Base-by-base conservation (phyloP, 2,113 vertebrate genomes). In the Periophthalmus modestus region DNA sequence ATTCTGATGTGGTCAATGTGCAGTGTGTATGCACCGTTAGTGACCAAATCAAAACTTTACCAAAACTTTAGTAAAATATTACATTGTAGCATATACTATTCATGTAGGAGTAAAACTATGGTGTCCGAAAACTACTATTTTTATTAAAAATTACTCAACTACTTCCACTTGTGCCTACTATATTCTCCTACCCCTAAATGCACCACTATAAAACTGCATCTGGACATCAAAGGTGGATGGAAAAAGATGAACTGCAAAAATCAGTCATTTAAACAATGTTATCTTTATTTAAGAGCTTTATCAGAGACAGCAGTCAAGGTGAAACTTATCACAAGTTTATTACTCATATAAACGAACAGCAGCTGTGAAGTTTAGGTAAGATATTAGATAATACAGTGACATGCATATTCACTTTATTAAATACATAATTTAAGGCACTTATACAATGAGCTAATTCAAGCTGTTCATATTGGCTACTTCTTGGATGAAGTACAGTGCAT, bases 291-390 rank as follows among this genome's bases (percentile, higher is more conserved):
- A n/a, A n/a, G 43, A 18, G 34, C 34, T 65, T 65, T 65, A 65
- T 65, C 62, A 34, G 24, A 34, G 28, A 58, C 13, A 24, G 9
- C n/a, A 7, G 18, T 21, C 54, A 54, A 55, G 39, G 58, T 43
- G 18, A 34, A 24, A 55, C 24, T 74, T 72, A 65, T 43, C 18
- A n/a, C 33, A 65, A 12, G 9, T 65, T 65, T 65, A 65, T 65
- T 65, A 5, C 34, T 39, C 18, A 39, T 39, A 65, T 43, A 39
- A 65, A 36, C 34, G 3, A 39, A 28, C 3, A 36, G 58, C 62
- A 65, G 18, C 62, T 65, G 28, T 9, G 28, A 34, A 19, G 62
- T 65, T 63, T 36, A 36, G 33, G 33, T 19, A 63, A 63, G 28
- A 63, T 63, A 21, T 10, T 36, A 55, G 7, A 52, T 19, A 52